phyloP scores from a whole-genome alignment of 1,140 invertebrate genomes.

The Calycopis cecrops region DNA sequence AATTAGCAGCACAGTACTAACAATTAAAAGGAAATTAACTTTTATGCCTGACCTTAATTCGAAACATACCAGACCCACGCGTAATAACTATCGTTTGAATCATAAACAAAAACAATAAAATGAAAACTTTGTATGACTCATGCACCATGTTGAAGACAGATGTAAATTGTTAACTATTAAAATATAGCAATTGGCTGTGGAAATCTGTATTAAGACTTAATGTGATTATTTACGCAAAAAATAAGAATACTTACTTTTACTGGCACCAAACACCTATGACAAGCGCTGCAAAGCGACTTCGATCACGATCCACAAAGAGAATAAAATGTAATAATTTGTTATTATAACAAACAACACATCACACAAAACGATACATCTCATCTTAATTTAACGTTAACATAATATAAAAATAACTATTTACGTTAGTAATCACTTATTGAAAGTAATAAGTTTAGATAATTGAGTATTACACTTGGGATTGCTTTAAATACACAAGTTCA shows the following conservation, averaged over 20 bases:
- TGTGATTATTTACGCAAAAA: background rate
- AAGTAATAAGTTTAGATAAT: constrained; percentile 27
- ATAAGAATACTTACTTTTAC: background rate
- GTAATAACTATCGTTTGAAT: constrained; percentile 19
- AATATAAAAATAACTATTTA: constrained; percentile 47
- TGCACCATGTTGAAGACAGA: constrained; percentile 24
- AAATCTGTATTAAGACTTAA: background rate
- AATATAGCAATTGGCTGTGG: background rate
- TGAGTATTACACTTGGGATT: constrained; percentile 23
- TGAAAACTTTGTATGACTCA: constrained; percentile 28
- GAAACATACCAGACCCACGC: constrained; percentile 9
- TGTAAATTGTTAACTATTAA: constrained; percentile 10
- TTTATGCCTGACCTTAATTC: constrained; percentile 17
- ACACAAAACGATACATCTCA: constrained; percentile 57
- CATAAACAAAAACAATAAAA: constrained; percentile 31
- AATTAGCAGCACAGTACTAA: no score
- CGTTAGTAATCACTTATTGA: constrained; percentile 61
- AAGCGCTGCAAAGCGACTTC: background rate
- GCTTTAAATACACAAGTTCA: constrained; percentile 29
- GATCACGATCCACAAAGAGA: constrained; percentile 23
- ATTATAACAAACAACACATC: constrained; percentile 38
- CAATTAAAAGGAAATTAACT: background rate
- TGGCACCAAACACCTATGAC: background rate
- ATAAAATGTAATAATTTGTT: constrained; percentile 15
- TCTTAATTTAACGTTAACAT: constrained; percentile 55